Evolutionary conservation across 2,797 vertebrate genomes (phyloP).

Genomic region (Syngnathus acus): DNA sequence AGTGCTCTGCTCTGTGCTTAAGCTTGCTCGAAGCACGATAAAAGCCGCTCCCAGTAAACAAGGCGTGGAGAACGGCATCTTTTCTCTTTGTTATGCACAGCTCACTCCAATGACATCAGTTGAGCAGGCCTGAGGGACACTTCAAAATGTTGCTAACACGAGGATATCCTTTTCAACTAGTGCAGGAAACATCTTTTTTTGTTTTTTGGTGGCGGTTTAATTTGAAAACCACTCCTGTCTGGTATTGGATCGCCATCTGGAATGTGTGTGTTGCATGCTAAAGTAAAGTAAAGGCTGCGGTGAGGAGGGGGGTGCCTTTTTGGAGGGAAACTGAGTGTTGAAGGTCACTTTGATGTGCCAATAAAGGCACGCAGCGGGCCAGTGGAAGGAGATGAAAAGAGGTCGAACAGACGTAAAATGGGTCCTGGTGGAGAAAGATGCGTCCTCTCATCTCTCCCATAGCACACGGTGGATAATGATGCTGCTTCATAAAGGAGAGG

Average conservation of each 20-base stretch:
- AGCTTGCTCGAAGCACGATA: slow-evolving; percentile 29
- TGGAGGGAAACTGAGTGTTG: slow-evolving; percentile 22
- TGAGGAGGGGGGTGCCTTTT: slow-evolving; percentile 21
- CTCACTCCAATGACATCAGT: slow-evolving; percentile 6
- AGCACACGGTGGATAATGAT: slow-evolving; percentile 49
- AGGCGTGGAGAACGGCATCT: slow-evolving; percentile 48
- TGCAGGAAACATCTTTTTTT: not conserved
- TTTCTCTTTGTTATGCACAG: slow-evolving; percentile 37
- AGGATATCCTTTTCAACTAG: not conserved
- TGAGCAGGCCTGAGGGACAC: not conserved
- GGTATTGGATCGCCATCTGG: slow-evolving; percentile 35
- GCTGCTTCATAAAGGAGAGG: slow-evolving; percentile 54
- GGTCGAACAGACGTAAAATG: slow-evolving; percentile 42
- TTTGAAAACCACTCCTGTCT: slow-evolving; percentile 27
- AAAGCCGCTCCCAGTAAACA: slow-evolving; percentile 42
- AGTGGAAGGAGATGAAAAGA: slow-evolving; percentile 58
- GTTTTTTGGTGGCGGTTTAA: not conserved
- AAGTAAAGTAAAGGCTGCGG: slow-evolving; percentile 26
- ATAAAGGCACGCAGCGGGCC: slow-evolving; percentile 58
- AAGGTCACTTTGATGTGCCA: slow-evolving; percentile 68
- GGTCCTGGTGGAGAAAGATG: slow-evolving; percentile 36
- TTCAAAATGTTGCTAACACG: not conserved
- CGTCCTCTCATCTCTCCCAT: slow-evolving; percentile 13
- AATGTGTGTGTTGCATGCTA: slow-evolving; percentile 29
- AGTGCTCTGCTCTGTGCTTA: slow-evolving; percentile 36